Base-by-base conservation (phyloP, 2,797 vertebrate genomes). In the Sebastiscus albofasciatus region DNA sequence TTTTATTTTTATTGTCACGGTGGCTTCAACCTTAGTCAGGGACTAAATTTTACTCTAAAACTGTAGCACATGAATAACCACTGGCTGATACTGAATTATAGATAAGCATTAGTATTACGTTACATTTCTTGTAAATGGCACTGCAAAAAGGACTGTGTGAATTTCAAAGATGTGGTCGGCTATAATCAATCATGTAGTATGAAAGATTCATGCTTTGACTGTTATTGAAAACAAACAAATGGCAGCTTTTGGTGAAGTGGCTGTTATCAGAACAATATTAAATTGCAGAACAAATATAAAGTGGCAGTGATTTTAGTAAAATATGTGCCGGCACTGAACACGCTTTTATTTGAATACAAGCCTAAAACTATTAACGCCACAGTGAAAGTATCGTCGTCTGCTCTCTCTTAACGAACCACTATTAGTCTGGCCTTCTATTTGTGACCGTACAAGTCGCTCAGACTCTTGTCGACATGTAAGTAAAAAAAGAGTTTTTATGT, bases 61-160 rank as follows among this genome's bases (percentile, higher is more conserved):
- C 68, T 87, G 88, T 92, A 92, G 90, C 90, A 88, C 84, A 93
- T 77, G 84, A 89, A 88, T 85, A 93, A 94, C 88, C 93, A 94
- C 91, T 92, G 91, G 82, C 84, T 89, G 73, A 90, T 82, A 77
- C n/a, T 80, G 60, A 80, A 70, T 69, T 81, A 76, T 75, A 80
- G 70, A 71, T 64, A 76, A 72, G 69, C 39, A 79, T 82, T 83
- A 87, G 79, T 90, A 90, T 89, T 90, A 85, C 58, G 24, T 85
- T 76, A 73, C 55, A 75, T 83, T 90, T 87, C 70, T 82, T 88
- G 82, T 85, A 72, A 90, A 88, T 73, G 81, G 67, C 84, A 86
- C 81, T 78, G 85, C 58, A 91, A 74, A 89, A 82, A 76, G 59
- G 46, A 70, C 72, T 71, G 36, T 81, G 76, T 77, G 24, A 80